Base-by-base conservation (phyloP, 2,797 vertebrate genomes). In the Halcyon chelicuti region DNA sequence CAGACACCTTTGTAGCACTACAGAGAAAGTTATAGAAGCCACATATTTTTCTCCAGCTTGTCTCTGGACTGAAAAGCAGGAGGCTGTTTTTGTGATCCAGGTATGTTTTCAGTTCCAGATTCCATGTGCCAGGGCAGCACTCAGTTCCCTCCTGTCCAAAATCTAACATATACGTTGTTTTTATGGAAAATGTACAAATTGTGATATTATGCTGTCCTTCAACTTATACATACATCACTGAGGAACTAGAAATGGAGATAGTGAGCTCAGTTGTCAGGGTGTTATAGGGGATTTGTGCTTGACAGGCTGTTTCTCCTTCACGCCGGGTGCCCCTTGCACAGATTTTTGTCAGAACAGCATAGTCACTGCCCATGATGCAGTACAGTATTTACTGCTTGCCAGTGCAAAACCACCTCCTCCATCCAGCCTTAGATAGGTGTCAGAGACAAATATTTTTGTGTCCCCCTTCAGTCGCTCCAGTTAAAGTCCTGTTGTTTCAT, bases 401-500 rank as follows among this genome's bases (percentile, higher is more conserved):
- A 29, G 10, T 86, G 42, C 42, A 93, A 92, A 66, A 13, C 21
- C 18, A 33, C 18, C 40, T 82, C 16, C 37, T 75, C 58, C 35
- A 37, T 79, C 29, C n/a, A 73, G 47, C 46, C 31, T n/a, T 46
- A 60, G 68, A 25, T 2, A 29, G 28, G 3, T 71, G 21, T 61
- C 23, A 75, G 42, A 3, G 1, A 58, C 20, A 60, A 66, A 35
- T 75, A 25, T n/a, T 88, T 81, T 31, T 78, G n/a, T 77, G 15
- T 16, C 9, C n/a, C 10, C 6, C 16, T 7, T 63, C 0, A 0
- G 15, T 47, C 80, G 16, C 13, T 31, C 1, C 37, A 54, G 3
- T 46, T 62, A 44, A 86, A 82, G 29, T 82, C 33, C 15, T 15
- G 7, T 31, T 49, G 6, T 74, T 81, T 65, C 44, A 67, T 87